Percentiles rank a stretch among this genome's conserved stretches.
These are phyloP conservation scores for Battus philenor DNA, from an alignment of 1,140 invertebrate genomes.

Conservation along the genomic window DNA sequence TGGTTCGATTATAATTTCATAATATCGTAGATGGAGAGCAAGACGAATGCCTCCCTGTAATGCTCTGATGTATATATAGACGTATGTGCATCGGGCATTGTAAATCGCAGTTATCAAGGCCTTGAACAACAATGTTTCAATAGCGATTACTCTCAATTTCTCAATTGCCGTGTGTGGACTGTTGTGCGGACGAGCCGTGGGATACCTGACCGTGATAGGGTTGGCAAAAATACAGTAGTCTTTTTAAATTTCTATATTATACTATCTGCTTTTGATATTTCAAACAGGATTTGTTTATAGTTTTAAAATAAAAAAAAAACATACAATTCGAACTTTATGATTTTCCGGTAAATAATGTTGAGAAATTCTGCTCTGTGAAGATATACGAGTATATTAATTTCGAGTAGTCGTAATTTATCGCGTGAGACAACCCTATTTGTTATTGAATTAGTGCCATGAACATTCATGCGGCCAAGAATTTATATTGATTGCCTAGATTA, in stretches of 20 bases:
- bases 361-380: too few relatives aligned
- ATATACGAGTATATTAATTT: too few relatives aligned
- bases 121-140: constrained; percentile 45
- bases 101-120: constrained; percentile 26
- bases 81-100: neutral
- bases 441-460: constrained; percentile 35
- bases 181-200: constrained; percentile 14
- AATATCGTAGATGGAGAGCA: too few relatives aligned
- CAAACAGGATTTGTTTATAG: neutral
- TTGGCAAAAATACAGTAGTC: neutral
- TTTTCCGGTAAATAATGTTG: too few relatives aligned
- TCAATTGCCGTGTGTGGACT: constrained; percentile 48
- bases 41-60: too few relatives aligned
- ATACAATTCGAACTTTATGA: too few relatives aligned
- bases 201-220: constrained; percentile 11
- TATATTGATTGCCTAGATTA: constrained; percentile 17
- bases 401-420: too few relatives aligned
- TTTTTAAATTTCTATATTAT: too few relatives aligned
- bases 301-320: too few relatives aligned
- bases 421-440: constrained; percentile 25
- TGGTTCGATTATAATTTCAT: too few relatives aligned
- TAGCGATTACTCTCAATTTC: constrained; percentile 63
- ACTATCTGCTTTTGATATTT: too few relatives aligned
- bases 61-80: too few relatives aligned
- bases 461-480: constrained; percentile 15